Percentiles rank a stretch among this genome's conserved stretches.
Conservation (phyloP, 2,113 vertebrate genomes). For the Echinops telfairi region DNA sequence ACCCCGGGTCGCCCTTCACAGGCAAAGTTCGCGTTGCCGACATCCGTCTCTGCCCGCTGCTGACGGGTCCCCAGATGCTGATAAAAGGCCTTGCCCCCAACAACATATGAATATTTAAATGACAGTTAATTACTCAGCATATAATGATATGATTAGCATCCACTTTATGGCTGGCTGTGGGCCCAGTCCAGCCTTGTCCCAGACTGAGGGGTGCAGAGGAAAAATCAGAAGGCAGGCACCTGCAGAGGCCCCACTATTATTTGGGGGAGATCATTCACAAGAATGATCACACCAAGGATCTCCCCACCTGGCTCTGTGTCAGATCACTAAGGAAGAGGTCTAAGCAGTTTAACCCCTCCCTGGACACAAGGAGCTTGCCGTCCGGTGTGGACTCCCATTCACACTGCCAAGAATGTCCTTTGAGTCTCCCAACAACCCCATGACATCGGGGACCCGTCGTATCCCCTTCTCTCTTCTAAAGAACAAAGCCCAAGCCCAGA, state of each 20-base stretch:
- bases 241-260: neutral
- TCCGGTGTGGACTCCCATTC: neutral
- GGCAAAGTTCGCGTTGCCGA: conserved; percentile 82
- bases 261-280: neutral
- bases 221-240: conserved; percentile 21
- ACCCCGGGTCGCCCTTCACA: conserved; percentile 82
- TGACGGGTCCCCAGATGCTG: conserved; percentile 84
- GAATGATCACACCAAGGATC: neutral
- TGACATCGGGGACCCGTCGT: neutral
- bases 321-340: neutral
- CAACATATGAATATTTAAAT: conserved; percentile 94
- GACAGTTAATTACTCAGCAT: conserved; percentile 91
- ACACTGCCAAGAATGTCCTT: neutral
- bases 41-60: conserved; percentile 80
- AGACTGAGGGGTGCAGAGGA: conserved; percentile 41
- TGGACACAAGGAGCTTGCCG: neutral
- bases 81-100: conserved; percentile 90
- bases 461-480: neutral
- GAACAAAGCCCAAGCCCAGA: neutral
- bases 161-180: conserved; percentile 78
- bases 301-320: neutral
- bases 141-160: conserved; percentile 84
- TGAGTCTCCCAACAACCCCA: neutral
- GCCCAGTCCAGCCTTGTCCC: conserved; percentile 71
- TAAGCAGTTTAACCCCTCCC: neutral